phyloP scores from a whole-genome alignment of 2,797 vertebrate species.

The Benthosema pterotum region DNA sequence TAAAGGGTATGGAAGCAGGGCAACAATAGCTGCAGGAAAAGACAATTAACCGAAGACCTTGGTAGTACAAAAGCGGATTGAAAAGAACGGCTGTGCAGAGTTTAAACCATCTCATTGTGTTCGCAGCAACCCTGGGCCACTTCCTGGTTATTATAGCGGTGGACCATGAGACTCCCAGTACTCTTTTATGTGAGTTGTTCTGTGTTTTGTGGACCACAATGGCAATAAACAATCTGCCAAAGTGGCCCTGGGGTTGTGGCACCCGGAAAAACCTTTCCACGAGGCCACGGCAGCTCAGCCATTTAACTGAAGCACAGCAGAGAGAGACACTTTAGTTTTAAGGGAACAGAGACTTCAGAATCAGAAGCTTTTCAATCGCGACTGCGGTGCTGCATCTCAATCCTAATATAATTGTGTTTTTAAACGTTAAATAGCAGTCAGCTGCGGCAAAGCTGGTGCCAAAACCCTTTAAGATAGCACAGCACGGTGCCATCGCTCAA shows the following conservation, averaged over 20 bases:
- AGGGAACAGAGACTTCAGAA: constrained; percentile 9
- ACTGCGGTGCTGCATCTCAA: constrained; percentile 36
- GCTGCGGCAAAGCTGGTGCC: constrained; percentile 15
- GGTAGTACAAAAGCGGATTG: constrained; percentile 33
- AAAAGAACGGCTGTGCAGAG: constrained; percentile 15
- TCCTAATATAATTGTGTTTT: constrained; percentile 47
- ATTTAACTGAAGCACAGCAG: constrained; percentile 28
- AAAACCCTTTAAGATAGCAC: background rate
- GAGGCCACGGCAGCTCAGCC: constrained; percentile 30
- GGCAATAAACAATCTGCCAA: constrained; percentile 28
- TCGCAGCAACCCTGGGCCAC: too few species aligned
- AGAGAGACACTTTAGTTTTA: constrained; percentile 9
- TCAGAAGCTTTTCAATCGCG: constrained; percentile 38
- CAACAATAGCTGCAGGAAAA: constrained; percentile 25
- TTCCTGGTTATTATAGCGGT: too few species aligned
- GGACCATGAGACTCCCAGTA: too few species aligned
- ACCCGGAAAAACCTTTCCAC: constrained; percentile 37
- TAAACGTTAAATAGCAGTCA: constrained; percentile 18
- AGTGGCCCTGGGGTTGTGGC: constrained; percentile 28
- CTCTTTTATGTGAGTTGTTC: too few species aligned
- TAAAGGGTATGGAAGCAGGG: too few species aligned
- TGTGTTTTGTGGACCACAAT: too few species aligned
- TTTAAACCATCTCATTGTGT: constrained; percentile 23
- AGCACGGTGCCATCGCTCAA: background rate
- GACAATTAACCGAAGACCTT: constrained; percentile 49